Base-by-base conservation (phyloP, 2,113 vertebrate species). In the Elaphurus davidianus region DNA sequence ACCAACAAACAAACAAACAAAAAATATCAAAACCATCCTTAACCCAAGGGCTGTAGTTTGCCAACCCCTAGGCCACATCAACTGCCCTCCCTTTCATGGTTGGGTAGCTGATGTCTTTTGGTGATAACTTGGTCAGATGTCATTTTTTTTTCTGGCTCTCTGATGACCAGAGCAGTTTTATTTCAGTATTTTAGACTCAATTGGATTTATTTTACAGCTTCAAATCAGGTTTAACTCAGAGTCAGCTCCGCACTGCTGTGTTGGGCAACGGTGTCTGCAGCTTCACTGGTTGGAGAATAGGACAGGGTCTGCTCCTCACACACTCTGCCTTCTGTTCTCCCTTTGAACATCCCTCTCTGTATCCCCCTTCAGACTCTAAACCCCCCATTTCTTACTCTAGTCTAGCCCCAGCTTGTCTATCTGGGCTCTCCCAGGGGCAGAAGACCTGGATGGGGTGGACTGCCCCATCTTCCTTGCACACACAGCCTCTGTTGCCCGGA, bases 261-360 rank as follows among this genome's bases (percentile, higher is more conserved):
- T 5, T 21, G 74, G 17, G 11, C 0, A 2, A 36, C 5, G 0
- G 1, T 52, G 59, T 7, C 90, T 59, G 10, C 21, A 43, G 50
- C 10, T 27, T 5, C 19, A 8, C 36, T 43, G 55, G 11, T 19
- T 60, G 45, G 57, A 64, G 3, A 55, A 5, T 14, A 15, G 36
- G 27, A 4, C 23, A 8, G 62, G 19, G 14, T 36, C 45, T 47
- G n/a, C 36, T 23, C 16, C 19, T 57, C 25, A 27, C 1, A 23
- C 27, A 2, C 30, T 60, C 40, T 0, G 1, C 40, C 43, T 59
- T 7, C 40, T 50, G 33, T 25, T 33, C 40, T 81, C 10, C 43
- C 23, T 83, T 36, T 60, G 25, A 25, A 7, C 1, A 40, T 88
- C 52, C 27, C 12, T 87, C 21, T 47, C 30, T 5, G 2, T 30